Conservation (phyloP, 2,113 vertebrate genomes). For the Sebastes fasciatus region DNA sequence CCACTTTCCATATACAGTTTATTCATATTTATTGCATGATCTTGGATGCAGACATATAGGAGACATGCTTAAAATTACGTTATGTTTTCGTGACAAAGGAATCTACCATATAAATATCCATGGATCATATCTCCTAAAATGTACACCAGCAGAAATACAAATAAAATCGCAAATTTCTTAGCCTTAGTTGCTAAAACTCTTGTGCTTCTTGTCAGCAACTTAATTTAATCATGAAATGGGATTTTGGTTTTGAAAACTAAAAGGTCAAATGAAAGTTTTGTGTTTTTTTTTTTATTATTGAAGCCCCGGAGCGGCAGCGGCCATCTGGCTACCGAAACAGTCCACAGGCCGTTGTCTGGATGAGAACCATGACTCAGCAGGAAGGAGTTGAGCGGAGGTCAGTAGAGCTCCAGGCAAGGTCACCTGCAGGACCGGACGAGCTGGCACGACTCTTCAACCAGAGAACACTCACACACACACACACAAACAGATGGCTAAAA, state of each 20-base stretch:
- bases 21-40: neutral
- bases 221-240: neutral
- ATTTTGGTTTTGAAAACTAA: slow-evolving; percentile 1
- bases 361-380: slow-evolving; percentile 64
- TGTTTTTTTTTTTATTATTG: slow-evolving; percentile 6
- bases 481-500: slow-evolving; percentile 37
- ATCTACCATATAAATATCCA: neutral
- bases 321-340: slow-evolving; percentile 60
- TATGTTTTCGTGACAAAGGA: neutral
- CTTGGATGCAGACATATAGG: neutral
- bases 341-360: slow-evolving; percentile 59
- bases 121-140: neutral
- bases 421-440: slow-evolving; percentile 34
- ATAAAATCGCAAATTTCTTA: neutral
- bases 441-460: slow-evolving; percentile 6
- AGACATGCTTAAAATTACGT: neutral
- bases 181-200: neutral
- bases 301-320: slow-evolving; percentile 27
- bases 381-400: slow-evolving; percentile 54
- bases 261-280: slow-evolving; percentile 58
- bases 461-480: slow-evolving; percentile 2
- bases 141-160: neutral
- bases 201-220: neutral
- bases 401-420: slow-evolving; percentile 63
- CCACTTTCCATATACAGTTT: too few relatives aligned